phyloP scores from a whole-genome alignment of 2,113 vertebrate genomes.

The Spilogale gracilis region DNA sequence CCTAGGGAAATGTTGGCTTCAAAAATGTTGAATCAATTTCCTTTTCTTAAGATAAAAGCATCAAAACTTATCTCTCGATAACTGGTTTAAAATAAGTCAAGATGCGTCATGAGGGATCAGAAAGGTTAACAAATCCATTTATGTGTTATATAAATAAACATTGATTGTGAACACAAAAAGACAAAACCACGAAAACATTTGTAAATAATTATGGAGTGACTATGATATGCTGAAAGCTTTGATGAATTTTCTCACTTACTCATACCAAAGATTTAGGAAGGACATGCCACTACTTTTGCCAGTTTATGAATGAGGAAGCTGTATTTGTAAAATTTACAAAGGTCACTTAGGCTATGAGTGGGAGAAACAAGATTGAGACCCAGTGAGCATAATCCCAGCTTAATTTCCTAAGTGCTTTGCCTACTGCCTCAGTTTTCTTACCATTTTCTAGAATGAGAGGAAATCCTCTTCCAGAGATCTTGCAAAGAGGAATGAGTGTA shows the following conservation, averaged over 20 bases:
- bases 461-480: not conserved
- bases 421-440: not conserved
- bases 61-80: constrained; percentile 9
- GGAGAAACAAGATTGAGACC: not conserved
- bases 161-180: not conserved
- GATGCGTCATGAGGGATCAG: not conserved
- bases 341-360: too few relatives aligned
- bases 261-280: not conserved
- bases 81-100: not conserved
- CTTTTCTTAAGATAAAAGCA: not conserved
- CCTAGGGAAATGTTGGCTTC: not conserved
- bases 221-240: not conserved
- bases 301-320: not conserved
- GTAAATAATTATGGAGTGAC: not conserved
- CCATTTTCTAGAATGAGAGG: not conserved
- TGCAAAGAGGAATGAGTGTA: not conserved
- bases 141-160: not conserved
- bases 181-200: not conserved
- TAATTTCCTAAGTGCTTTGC: not conserved
- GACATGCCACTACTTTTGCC: not conserved
- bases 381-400: not conserved
- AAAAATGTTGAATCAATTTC: not conserved
- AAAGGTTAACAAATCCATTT: not conserved
- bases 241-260: not conserved
- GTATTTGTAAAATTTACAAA: not conserved